These are phyloP conservation scores for Nicator chloris DNA, from an alignment of 2,113 vertebrate genomes.

Conservation along the genomic window DNA sequence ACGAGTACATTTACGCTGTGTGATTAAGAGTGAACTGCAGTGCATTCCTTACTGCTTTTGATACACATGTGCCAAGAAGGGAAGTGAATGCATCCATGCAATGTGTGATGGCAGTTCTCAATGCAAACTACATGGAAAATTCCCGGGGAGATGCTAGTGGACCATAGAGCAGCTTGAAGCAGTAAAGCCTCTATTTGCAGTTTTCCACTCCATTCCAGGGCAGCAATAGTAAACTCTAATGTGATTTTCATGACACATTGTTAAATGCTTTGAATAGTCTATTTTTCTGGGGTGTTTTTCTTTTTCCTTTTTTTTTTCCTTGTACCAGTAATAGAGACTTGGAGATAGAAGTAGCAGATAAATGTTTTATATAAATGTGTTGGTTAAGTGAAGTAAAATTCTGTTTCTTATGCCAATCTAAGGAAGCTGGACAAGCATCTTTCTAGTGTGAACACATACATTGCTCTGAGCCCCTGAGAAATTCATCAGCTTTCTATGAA, in stretches of 20 bases:
- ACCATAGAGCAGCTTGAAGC: not conserved
- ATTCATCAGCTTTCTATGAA: not conserved
- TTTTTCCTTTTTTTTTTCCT: not conserved
- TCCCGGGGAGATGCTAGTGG: not conserved
- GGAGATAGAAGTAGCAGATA: not conserved
- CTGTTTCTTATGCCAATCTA: not conserved
- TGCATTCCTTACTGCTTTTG: not conserved
- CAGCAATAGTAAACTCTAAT: not conserved
- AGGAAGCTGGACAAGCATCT: not conserved
- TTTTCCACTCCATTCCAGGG: not conserved
- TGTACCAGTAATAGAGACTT: not conserved
- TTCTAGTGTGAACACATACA: not conserved
- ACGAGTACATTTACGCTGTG: not conserved
- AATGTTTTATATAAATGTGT: not conserved
- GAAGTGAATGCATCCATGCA: not conserved
- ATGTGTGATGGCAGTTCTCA: not conserved
- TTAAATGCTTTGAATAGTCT: not conserved
- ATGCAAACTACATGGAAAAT: not conserved
- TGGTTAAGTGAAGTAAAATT: not conserved
- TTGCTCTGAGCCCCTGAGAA: not conserved
- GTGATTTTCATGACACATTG: not conserved
- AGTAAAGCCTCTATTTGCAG: not conserved
- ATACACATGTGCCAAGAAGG: not conserved
- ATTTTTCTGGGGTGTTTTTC: not conserved
- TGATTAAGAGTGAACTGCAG: not conserved